A percentile compares a stretch with the other conserved stretches of the same genome.
phyloP scores from a whole-genome alignment of 2,797 vertebrate genomes.

The Jordanella pulchra region DNA sequence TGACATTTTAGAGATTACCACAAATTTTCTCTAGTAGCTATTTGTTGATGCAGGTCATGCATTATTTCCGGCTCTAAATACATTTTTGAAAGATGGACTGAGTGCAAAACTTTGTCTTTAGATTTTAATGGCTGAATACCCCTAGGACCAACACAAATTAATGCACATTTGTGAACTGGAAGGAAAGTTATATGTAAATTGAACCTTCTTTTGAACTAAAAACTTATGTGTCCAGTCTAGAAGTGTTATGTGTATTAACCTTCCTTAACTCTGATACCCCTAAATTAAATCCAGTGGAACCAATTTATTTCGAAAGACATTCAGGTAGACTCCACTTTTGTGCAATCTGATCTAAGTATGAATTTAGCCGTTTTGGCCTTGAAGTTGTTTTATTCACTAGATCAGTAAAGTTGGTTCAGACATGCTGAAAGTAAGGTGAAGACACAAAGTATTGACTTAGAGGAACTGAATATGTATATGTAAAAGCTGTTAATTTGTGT shows the following conservation, averaged over 20 bases:
- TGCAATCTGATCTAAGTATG: neutral
- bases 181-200: neutral
- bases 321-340: neutral
- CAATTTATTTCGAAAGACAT: neutral
- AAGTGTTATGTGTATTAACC: neutral
- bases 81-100: neutral
- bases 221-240: neutral
- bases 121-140: neutral
- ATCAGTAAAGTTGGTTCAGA: neutral
- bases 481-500: neutral
- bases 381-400: neutral
- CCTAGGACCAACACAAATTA: neutral
- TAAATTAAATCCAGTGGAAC: too few species aligned
- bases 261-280: too few species aligned
- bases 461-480: neutral
- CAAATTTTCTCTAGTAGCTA: neutral
- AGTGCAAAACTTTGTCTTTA: neutral
- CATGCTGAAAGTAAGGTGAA: neutral
- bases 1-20: neutral
- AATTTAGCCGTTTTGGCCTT: neutral
- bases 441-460: neutral
- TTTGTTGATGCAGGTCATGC: neutral
- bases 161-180: neutral
- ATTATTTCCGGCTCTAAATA: neutral
- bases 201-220: neutral